Evolutionary conservation across 2,113 vertebrate genomes (phyloP).

Genomic region (Sisor rabdophorus): DNA sequence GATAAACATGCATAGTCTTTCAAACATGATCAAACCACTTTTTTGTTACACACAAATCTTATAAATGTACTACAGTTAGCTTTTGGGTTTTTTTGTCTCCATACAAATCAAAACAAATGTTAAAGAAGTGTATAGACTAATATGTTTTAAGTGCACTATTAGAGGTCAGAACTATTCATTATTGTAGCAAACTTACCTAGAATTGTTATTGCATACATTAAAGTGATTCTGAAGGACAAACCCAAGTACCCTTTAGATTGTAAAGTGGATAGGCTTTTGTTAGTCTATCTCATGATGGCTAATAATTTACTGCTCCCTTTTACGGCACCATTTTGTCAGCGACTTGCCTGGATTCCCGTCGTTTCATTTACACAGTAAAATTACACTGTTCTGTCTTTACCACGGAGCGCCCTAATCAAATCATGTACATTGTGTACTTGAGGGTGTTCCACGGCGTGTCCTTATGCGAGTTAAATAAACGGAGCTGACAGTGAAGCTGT

Average conservation of each 20-base stretch:
- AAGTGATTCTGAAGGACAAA: background rate
- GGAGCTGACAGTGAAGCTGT: conserved; percentile 25
- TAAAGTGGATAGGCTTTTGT: background rate
- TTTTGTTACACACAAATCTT: too few relatives aligned
- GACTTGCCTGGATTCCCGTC: background rate
- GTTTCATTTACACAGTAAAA: conserved; percentile 33
- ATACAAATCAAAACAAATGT: background rate
- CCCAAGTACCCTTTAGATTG: background rate
- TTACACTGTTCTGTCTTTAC: conserved; percentile 34
- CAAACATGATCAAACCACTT: too few relatives aligned
- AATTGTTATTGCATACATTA: background rate
- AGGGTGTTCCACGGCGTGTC: conserved; percentile 5
- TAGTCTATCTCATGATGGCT: background rate
- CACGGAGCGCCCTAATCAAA: conserved; percentile 36
- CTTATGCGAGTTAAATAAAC: conserved; percentile 43
- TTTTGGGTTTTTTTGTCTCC: background rate
- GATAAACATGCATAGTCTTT: too few relatives aligned
- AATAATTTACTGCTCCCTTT: conserved; percentile 13
- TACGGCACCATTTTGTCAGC: background rate
- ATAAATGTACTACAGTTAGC: too few relatives aligned
- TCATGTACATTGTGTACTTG: conserved; percentile 27
- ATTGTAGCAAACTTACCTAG: background rate
- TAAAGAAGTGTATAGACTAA: background rate
- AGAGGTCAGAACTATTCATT: background rate
- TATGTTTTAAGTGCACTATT: background rate